Percentiles rank a stretch among this genome's conserved stretches.
Conservation (phyloP, 2,797 vertebrate species). For the Phyllotis vaccarum region DNA sequence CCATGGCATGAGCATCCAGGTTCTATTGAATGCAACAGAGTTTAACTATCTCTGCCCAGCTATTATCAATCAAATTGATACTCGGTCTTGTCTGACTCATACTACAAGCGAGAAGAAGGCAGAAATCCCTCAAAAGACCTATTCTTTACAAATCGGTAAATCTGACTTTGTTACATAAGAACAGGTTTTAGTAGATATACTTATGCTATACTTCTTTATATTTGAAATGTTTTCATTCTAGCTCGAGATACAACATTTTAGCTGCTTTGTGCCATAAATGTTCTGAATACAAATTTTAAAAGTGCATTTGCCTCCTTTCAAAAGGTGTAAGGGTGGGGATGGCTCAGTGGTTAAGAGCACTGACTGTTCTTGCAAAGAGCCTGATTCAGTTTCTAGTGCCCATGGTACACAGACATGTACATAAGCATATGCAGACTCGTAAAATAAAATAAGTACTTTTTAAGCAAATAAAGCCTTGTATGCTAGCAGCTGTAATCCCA, state of each 20-base stretch:
- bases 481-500: neutral
- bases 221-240: constrained; percentile 31
- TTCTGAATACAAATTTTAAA: constrained; percentile 57
- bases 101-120: constrained; percentile 85
- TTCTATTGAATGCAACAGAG: constrained; percentile 89
- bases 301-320: neutral
- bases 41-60: constrained; percentile 96
- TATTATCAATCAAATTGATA: constrained; percentile 95
- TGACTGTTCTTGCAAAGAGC: neutral
- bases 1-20: constrained; percentile 93
- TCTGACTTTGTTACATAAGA: constrained; percentile 16
- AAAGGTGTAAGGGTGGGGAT: neutral
- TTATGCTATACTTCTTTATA: constrained; percentile 47
- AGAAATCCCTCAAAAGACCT: constrained; percentile 88
- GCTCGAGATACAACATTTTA: constrained; percentile 33
- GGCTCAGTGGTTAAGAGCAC: neutral
- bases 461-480: neutral
- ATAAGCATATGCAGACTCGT: neutral
- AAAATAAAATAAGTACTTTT: neutral
- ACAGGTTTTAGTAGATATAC: neutral
- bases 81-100: constrained; percentile 92
- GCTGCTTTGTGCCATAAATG: constrained; percentile 40
- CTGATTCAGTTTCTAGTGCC: neutral
- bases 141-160: constrained; percentile 90
- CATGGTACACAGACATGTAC: neutral